Evolutionary conservation across 2,797 vertebrate species (phyloP), one percentile per base, ranked within the genome.

Genomic region (Rhabdomys pumilio): DNA sequence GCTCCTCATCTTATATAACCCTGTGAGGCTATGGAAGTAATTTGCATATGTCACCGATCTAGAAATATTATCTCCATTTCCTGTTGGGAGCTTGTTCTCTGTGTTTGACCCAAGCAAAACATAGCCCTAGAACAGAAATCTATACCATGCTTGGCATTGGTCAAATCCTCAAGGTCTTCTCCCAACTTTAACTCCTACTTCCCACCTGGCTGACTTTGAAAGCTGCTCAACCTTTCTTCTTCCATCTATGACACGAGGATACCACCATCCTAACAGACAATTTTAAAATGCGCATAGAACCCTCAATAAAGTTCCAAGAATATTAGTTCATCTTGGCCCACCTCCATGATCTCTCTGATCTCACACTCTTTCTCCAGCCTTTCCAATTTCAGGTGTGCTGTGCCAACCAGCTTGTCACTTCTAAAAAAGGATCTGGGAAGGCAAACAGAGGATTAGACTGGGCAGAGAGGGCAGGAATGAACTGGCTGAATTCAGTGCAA

Each of bases 371-470:
- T 98, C 98, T 99, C 99, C 98, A 99, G 98, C 93, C 99, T 99
- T 24, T 99, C 99, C 98, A 99, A 98, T 98, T 99, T 99, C 82
- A 99, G 96, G 6, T 98, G 99, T 14, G 99, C 99, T n/a, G 99
- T 98, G 92, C 99, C 99, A 29, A 99, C 98, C 0, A 99, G 99
- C 98, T 99, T 99, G 98, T 99, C 99, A 75, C 99, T 99, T 98
- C 99, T 99, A 97, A 99, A 99, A 97, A 99, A 99, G 67, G 98
- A 98, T 81, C 99, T 99, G 97, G 85, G 84, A 95, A 98, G 80
- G 93, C 97, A 96, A 41, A 47, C 34, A 95, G 55, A 81, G 75
- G 75, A 24, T 96, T 94, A 95, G 82, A 41, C 2, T 34, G 65
- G 53, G 55, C 50, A 0, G 34, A 83, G 19, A 6, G 89, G 65